Base-by-base conservation (phyloP, 2,113 vertebrate species). In the Onychorhynchus coronatus region DNA sequence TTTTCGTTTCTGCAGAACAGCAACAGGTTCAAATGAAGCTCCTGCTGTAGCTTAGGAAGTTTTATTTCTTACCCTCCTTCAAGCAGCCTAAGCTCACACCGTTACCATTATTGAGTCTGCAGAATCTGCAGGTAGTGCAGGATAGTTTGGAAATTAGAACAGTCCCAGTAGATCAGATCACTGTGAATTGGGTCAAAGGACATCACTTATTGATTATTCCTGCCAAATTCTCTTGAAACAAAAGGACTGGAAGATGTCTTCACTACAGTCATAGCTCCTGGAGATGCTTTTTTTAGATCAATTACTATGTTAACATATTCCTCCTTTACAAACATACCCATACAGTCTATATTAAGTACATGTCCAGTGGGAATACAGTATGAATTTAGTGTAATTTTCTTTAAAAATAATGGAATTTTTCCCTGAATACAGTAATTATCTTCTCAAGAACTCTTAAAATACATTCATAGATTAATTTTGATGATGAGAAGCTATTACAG, bases 51-150 rank as follows among this genome's bases (percentile, higher is more conserved):
- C 47, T 61, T 85, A 5, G 24, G 39, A 89, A 70, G 19, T 47
- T 61, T 63, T 68, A 46, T 18, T 82, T 33, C 6, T 52, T 41
- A 37, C 1, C 28, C 7, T 47, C 44, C 24, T 63, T 78, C 25
- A 78, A 56, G 39, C 30, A 68, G 35, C 22, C 53, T 20, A 71
- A 72, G 28, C 20, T 56, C 25, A 73, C 58, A 28, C 14, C 5
- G 20, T 46, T 35, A 14, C 18, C 20, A 17, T 23, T 18, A 44
- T 0, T 4, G 16, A 52, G 14, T 8, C 33, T 52, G 33, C 39
- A 25, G 14, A 85, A 47, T 63, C 42, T 2, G 1, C 13, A 14
- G 1, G 7, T 25, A 50, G 12, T 4, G 1, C 44, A 61, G 13
- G 62, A 30, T 2, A 88, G 11, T 25, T 11, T 46, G 13, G 46